These are phyloP conservation scores for Rambutsinella grinnellia DNA, from an alignment of 2,888 invertebrate genomes.

Conservation along the genomic window DNA sequence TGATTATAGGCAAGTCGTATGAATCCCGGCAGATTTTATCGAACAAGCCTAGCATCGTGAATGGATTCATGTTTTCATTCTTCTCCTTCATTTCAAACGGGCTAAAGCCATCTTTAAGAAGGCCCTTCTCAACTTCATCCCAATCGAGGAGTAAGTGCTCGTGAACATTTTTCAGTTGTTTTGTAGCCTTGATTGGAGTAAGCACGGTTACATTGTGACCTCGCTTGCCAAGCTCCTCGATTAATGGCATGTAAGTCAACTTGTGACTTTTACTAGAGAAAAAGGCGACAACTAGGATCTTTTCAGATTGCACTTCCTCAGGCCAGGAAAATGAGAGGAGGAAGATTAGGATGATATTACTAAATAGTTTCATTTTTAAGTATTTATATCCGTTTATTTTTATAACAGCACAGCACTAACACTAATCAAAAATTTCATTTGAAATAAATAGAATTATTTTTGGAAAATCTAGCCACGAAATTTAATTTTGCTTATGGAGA, in stretches of 20 bases:
- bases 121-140: conserved; percentile 14
- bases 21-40: conserved; percentile 21
- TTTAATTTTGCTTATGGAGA: no score
- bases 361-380: no score
- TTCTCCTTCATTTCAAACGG: conserved; percentile 42
- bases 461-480: no score
- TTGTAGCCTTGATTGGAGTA: conserved; percentile 69
- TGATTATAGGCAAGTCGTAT: conserved; percentile 51
- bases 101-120: conserved; percentile 4
- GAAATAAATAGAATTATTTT: no score
- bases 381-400: no score
- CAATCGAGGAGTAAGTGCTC: conserved; percentile 55
- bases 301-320: no score
- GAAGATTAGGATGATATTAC: no score
- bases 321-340: no score
- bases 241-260: conserved; percentile 71
- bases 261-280: conserved; percentile 72
- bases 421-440: no score
- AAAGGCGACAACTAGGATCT: conserved; percentile 72
- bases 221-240: conserved; percentile 71
- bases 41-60: neutral
- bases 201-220: conserved; percentile 74
- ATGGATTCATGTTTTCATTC: conserved; percentile 21
- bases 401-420: no score
- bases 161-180: conserved; percentile 69